Conservation (phyloP, 1,140 invertebrate species). For the Drosophila mojavensis region DNA sequence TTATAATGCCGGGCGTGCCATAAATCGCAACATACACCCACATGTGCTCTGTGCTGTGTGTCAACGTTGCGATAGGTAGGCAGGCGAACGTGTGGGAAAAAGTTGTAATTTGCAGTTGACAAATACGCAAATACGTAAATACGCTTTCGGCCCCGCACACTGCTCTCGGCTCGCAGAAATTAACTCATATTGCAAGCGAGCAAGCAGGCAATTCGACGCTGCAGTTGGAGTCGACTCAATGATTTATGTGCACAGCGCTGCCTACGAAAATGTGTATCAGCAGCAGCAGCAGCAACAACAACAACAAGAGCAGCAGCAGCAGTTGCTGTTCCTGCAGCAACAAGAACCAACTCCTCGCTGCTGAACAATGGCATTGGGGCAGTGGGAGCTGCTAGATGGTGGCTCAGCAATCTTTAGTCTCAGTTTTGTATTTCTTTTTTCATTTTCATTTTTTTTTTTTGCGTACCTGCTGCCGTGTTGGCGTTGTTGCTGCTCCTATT, state of each 20-base stretch:
- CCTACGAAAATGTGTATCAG: slow-evolving; percentile 67
- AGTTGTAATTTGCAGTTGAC: slow-evolving; percentile 82
- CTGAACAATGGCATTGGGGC: slow-evolving; percentile 49
- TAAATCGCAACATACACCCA: slow-evolving; percentile 72
- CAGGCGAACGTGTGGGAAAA: slow-evolving; percentile 68
- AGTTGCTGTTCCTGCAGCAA: background rate
- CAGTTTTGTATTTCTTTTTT: background rate
- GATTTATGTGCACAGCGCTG: slow-evolving; percentile 70
- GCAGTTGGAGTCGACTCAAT: slow-evolving; percentile 46
- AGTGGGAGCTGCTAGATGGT: slow-evolving; percentile 48
- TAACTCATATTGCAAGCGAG: slow-evolving; percentile 74
- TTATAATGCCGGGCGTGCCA: slow-evolving; percentile 73
- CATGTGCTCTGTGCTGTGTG: slow-evolving; percentile 43
- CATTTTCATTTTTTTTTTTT: background rate
- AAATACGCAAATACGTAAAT: slow-evolving; percentile 73
- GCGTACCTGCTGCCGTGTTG: slow-evolving; percentile 38
- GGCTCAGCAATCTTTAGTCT: slow-evolving; percentile 30
- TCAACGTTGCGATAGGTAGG: slow-evolving; percentile 41
- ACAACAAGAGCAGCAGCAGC: slow-evolving; percentile 32
- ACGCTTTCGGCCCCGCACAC: slow-evolving; percentile 38
- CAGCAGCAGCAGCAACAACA: slow-evolving; percentile 16
- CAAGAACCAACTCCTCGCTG: slow-evolving; percentile 10
- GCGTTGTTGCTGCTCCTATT: slow-evolving; percentile 18
- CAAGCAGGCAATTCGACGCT: slow-evolving; percentile 32
- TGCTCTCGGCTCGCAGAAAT: slow-evolving; percentile 51